A percentile compares a stretch with the other conserved stretches of the same genome.
phyloP scores from a whole-genome alignment of 2,888 invertebrate species.

The Phortica magna region DNA sequence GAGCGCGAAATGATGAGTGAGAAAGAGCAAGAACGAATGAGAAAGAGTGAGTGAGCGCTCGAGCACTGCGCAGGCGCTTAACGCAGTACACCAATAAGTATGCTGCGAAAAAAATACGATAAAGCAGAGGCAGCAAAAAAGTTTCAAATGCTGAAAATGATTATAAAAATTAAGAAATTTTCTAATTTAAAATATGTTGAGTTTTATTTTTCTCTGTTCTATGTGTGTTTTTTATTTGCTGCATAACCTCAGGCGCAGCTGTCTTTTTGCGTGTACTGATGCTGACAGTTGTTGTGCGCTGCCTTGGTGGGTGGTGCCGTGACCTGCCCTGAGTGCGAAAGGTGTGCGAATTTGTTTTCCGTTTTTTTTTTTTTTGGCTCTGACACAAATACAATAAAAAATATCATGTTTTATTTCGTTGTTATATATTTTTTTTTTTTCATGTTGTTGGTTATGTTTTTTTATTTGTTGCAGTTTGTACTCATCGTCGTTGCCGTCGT shows the following conservation, averaged over 20 bases:
- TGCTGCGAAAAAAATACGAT: background rate
- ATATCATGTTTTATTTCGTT: slow-evolving; percentile 4
- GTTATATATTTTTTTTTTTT: background rate
- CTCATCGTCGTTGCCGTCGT: background rate
- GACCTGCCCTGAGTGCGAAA: background rate
- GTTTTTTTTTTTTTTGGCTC: background rate
- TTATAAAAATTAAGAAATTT: background rate
- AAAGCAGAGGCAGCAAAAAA: background rate
- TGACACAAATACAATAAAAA: slow-evolving; percentile 25
- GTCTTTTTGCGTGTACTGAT: slow-evolving; percentile 7
- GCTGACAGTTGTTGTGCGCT: slow-evolving; percentile 16
- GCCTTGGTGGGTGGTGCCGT: background rate
- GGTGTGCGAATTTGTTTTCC: background rate
- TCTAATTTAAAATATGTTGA: background rate
- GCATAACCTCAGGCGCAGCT: slow-evolving; percentile 27
- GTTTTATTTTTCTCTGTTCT: slow-evolving; percentile 9
- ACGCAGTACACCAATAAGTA: slow-evolving; percentile 11
- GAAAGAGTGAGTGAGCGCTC: background rate
- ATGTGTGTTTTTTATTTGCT: slow-evolving; percentile 5
- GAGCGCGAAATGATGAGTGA: background rate
- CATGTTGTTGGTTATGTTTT: background rate
- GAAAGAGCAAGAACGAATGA: background rate
- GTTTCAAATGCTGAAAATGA: no score
- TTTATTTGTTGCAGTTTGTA: slow-evolving; percentile 9
- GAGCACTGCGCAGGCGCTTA: slow-evolving; percentile 21